phyloP scores from a whole-genome alignment of 2,797 vertebrate species.

The Streptopelia turtur region DNA sequence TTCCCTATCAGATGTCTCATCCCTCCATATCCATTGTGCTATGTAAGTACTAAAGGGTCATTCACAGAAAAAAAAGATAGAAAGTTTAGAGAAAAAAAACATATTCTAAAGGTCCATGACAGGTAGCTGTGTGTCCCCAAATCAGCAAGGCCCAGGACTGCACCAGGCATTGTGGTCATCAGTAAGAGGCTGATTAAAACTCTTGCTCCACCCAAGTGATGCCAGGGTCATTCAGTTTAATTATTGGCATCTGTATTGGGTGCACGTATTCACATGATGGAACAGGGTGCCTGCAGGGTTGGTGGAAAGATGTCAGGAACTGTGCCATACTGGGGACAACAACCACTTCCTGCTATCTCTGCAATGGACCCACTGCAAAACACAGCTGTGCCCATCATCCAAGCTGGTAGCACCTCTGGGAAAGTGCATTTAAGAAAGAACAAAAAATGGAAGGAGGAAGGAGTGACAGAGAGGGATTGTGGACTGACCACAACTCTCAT shows the following conservation, averaged over 20 bases:
- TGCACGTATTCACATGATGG: not conserved
- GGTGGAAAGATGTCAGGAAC: not conserved
- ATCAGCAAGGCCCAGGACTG: not conserved
- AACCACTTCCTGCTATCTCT: not conserved
- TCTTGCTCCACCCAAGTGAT: not conserved
- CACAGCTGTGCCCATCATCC: not conserved
- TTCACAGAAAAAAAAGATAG: not conserved
- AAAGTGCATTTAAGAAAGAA: not conserved
- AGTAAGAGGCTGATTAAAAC: not conserved
- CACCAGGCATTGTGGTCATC: accelerated
- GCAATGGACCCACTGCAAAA: not conserved
- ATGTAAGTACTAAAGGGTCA: not conserved
- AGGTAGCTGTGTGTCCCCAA: not conserved
- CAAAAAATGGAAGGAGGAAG: not conserved
- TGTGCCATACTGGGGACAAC: accelerated
- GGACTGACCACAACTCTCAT: not conserved
- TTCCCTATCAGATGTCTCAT: not conserved
- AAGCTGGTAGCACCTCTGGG: not conserved
- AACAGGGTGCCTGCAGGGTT: accelerated
- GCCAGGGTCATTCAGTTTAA: not conserved
- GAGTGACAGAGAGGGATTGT: accelerated
- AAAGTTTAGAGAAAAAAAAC: not conserved
- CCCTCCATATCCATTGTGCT: not conserved
- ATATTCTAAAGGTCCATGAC: not conserved
- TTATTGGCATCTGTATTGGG: not conserved